Evolutionary conservation across 2,888 invertebrate species (phyloP).

Genomic region (Pardosa pseudoannulata): DNA sequence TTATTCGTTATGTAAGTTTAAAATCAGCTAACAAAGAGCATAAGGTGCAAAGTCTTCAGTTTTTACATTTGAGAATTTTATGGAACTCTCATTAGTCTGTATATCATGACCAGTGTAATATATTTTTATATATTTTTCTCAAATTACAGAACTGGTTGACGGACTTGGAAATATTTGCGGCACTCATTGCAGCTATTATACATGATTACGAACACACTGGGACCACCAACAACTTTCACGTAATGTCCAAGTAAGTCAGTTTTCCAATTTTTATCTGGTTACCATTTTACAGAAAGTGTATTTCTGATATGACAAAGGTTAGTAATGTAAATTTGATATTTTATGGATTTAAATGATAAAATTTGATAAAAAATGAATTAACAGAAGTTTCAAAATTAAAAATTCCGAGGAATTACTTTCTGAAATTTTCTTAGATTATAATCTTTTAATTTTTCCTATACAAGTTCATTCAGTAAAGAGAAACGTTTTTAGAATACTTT

Average conservation of each 20-base stretch:
- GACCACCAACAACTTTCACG: conserved; percentile 97
- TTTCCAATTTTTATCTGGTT: neutral
- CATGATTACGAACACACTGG: conserved; percentile 98
- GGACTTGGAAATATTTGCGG: conserved; percentile 95
- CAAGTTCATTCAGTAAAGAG: no score
- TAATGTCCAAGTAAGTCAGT: conserved; percentile 87
- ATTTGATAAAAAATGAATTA: no score
- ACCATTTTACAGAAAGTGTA: neutral
- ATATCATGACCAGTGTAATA: conserved; percentile 42
- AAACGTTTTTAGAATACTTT: no score
- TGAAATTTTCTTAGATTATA: no score
- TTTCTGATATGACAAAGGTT: no score
- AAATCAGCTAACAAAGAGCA: conserved; percentile 30
- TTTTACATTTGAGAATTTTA: neutral
- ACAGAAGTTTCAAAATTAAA: no score
- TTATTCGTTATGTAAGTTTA: neutral
- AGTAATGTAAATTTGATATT: no score
- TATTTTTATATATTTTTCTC: conserved; percentile 37
- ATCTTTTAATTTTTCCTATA: no score
- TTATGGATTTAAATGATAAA: no score
- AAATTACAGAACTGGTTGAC: conserved; percentile 89
- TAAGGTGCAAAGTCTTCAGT: conserved; percentile 40
- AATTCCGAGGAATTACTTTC: no score
- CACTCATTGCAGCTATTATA: conserved; percentile 92
- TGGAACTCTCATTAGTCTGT: conserved; percentile 56